Conservation (phyloP, 2,797 vertebrate species). For the Sphenopsis melanotis region DNA sequence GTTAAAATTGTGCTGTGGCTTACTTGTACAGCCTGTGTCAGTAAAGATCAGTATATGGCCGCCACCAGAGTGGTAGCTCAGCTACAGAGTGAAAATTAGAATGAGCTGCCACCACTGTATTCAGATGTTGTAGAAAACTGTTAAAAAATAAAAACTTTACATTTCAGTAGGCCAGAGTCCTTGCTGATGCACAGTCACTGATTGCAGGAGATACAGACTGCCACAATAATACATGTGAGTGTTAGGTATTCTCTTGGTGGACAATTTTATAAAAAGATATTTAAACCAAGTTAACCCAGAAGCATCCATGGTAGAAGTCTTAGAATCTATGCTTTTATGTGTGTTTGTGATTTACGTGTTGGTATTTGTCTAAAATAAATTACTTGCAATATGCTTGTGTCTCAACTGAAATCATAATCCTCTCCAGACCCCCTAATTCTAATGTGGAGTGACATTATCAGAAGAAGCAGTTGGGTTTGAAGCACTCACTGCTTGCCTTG, state of each 20-base stretch:
- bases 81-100: not conserved
- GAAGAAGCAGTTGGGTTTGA: not conserved
- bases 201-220: not conserved
- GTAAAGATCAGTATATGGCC: not conserved
- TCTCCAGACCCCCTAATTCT: not conserved
- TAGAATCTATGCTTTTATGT: not conserved
- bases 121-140: not conserved
- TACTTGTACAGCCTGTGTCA: not conserved
- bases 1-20: not conserved
- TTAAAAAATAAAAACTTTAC: not conserved
- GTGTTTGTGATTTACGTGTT: not conserved
- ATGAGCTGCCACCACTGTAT: not conserved
- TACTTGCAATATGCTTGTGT: not conserved
- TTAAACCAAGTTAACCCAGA: not conserved
- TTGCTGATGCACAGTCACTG: not conserved
- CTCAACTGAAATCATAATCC: not conserved
- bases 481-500: not conserved
- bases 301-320: not conserved
- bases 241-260: not conserved
- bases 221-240: not conserved
- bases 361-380: not conserved
- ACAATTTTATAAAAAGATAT: not conserved
- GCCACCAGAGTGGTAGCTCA: not conserved
- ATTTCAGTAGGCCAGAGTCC: not conserved
- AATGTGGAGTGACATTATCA: not conserved